Base-by-base conservation (phyloP, 2,888 invertebrate species). In the Heliconius hortense region DNA sequence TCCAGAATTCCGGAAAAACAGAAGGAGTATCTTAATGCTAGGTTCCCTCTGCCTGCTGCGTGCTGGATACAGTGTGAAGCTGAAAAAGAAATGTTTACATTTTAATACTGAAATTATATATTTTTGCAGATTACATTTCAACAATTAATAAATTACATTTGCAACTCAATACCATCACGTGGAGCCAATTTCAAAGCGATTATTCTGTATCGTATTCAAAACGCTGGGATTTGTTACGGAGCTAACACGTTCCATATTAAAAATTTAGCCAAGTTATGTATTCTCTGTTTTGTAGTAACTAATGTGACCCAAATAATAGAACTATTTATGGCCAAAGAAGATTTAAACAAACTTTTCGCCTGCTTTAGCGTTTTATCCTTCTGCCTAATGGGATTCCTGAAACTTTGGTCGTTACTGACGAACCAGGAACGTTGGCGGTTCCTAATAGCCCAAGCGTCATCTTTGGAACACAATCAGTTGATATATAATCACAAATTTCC, bases 291-390 rank as follows among this genome's bases (percentile, higher is more conserved):
- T 71, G 26, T 88, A 2, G 28, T 78, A 5, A 84, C 83, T 3
- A 87, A 82, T 48, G 24, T 85, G 1, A 80, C 85, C 11, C 90
- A 90, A 82, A 31, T 86, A 0, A 83, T 88, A 48, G 85, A 81
- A 15, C 59, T 91, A 4, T 74, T 85, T 59, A 79, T 81, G 48
- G 84, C 85, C 3, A 85, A 78, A 66, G 81, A 83, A n/a, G 85
- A 91, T 64, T 78, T 82, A 0, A 83, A 86, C 18, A 84, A 81
- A 35, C 79, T 90, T 0, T 89, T 91, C 70, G 88, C 89, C 82
- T 88, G 89, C 76, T 87, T 89, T 72, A 90, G 91, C 74, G 81
- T 89, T 0, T 82, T 90, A 1, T 84, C 88, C 0, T 92, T 92
- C 77, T 88, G 87, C 64, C 80, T 82, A 13, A 89, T 92, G 89